Conservation (phyloP, 2,113 vertebrate species). For the Lathamus discolor region DNA sequence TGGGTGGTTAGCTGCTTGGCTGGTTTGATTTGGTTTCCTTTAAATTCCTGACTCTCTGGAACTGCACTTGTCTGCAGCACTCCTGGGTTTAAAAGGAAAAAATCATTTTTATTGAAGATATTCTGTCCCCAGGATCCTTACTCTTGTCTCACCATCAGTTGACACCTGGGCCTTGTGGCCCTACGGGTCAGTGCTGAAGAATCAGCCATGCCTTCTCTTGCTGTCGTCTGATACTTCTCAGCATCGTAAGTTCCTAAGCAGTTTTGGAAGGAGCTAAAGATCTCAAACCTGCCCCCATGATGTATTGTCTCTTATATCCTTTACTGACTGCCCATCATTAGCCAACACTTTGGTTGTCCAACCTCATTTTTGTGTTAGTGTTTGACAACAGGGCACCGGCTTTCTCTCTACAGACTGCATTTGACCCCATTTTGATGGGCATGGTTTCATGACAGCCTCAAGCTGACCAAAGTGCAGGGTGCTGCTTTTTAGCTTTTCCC, state of each 20-base stretch:
- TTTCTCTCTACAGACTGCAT: background rate
- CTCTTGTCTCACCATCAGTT: background rate
- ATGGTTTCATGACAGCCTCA: background rate
- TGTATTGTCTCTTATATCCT: background rate
- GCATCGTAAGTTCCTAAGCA: background rate
- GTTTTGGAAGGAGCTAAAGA: background rate
- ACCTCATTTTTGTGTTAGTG: background rate
- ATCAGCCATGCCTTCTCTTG: background rate
- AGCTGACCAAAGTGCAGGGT: background rate
- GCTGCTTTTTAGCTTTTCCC: background rate
- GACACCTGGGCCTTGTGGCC: background rate
- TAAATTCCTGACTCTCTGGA: background rate
- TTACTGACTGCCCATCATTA: too few relatives aligned
- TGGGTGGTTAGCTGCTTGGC: background rate
- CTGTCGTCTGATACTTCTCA: background rate
- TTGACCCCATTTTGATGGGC: background rate
- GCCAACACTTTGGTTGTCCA: background rate
- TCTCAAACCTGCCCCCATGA: background rate
- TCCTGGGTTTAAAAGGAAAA: background rate
- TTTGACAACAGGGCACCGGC: fast-evolving
- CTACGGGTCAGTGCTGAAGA: background rate
- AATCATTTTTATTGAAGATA: background rate
- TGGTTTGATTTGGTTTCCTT: background rate
- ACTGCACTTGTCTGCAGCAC: background rate
- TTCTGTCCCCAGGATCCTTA: background rate